phyloP scores from a whole-genome alignment of 1,140 invertebrate species.

The Gonioctena quinquepunctata region DNA sequence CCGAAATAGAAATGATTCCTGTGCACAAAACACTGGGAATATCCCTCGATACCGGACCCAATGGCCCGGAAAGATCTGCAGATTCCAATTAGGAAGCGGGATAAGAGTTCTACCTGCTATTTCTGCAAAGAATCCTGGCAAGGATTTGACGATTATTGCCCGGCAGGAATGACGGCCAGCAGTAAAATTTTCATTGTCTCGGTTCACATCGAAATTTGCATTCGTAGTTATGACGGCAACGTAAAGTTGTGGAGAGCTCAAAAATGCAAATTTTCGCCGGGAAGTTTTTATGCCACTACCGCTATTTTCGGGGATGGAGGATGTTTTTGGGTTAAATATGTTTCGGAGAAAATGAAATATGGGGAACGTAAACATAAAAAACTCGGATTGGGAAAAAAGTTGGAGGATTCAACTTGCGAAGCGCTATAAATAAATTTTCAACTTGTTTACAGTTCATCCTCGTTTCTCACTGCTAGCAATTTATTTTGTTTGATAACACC shows the following conservation, averaged over 20 bases:
- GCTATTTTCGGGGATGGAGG: neutral
- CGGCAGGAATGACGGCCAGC: neutral
- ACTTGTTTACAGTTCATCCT: too few species aligned
- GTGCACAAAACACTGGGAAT: neutral
- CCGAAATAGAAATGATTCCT: neutral
- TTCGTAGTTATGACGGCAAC: conserved; percentile 1
- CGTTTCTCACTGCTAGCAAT: too few species aligned
- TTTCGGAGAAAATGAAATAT: neutral
- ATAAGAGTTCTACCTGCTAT: conserved; percentile 2
- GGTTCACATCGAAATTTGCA: neutral
- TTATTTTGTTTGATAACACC: too few species aligned
- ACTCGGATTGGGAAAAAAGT: neutral
- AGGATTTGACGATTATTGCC: conserved; percentile 2
- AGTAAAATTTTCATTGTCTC: conserved; percentile 5
- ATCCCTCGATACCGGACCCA: neutral
- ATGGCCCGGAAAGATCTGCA: neutral
- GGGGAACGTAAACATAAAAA: neutral
- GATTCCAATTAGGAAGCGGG: neutral
- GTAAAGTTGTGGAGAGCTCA: conserved; percentile 1
- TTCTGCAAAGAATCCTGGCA: neutral
- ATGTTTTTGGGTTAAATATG: neutral
- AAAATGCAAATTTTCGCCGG: conserved; percentile 3
- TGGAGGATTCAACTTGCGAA: neutral
- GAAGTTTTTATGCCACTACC: neutral
- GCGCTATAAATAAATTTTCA: neutral